A percentile compares a stretch with the other conserved stretches of the same genome.
Conservation (phyloP, 2,113 vertebrate species). For the Phoxinus phoxinus region DNA sequence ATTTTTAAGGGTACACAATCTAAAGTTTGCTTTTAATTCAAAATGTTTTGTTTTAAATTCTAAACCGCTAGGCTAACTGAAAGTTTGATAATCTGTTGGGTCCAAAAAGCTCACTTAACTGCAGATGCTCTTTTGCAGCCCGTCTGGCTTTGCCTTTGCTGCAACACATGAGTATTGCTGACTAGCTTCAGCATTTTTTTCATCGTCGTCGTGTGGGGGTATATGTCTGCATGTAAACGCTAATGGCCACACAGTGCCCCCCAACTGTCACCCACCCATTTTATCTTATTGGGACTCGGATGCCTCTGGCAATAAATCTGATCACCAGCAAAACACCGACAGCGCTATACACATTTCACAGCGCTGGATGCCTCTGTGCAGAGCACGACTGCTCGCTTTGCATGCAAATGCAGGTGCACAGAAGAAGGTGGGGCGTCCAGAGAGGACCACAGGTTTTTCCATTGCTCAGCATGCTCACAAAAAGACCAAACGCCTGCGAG, state of each 20-base stretch:
- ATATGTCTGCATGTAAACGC: slow-evolving; percentile 10
- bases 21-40: slow-evolving; percentile 60
- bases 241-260: slow-evolving; percentile 20
- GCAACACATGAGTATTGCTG: slow-evolving; percentile 25
- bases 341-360: slow-evolving; percentile 30
- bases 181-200: slow-evolving; percentile 52
- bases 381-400: background rate
- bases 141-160: slow-evolving; percentile 42
- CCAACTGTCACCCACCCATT: slow-evolving; percentile 35
- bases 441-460: slow-evolving; percentile 15
- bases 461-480: slow-evolving; percentile 40
- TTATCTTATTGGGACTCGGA: slow-evolving; percentile 14
- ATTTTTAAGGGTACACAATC: background rate
- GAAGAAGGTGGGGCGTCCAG: background rate
- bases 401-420: slow-evolving; percentile 45
- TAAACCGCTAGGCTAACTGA: slow-evolving; percentile 53
- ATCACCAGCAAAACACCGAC: slow-evolving; percentile 20
- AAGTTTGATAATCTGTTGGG: slow-evolving; percentile 45
- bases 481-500: background rate
- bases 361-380: background rate
- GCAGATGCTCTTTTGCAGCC: slow-evolving; percentile 9
- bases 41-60: slow-evolving; percentile 49
- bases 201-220: slow-evolving; percentile 24
- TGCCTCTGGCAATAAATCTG: slow-evolving; percentile 24
- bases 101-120: slow-evolving; percentile 63